Conservation (phyloP, 2,113 vertebrate genomes). For the Argyrosomus japonicus region DNA sequence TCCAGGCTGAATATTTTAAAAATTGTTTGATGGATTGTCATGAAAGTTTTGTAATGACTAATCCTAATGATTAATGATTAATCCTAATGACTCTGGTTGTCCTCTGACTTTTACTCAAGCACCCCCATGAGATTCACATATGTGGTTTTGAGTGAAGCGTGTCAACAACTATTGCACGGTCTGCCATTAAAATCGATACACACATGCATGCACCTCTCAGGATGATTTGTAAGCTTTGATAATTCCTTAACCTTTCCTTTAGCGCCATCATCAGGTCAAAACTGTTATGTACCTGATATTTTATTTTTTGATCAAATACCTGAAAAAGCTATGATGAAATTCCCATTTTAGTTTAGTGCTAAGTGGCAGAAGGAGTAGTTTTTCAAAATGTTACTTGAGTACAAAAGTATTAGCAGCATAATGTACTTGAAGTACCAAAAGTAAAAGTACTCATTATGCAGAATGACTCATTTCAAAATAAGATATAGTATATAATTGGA, state of each 20-base stretch:
- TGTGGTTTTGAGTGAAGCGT: neutral
- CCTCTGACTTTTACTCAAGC: neutral
- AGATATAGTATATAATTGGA: neutral
- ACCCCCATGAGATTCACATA: neutral
- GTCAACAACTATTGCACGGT: neutral
- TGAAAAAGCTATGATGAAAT: too few relatives aligned
- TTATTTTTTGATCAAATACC: neutral
- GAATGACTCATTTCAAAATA: neutral
- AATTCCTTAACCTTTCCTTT: neutral
- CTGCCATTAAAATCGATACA: neutral
- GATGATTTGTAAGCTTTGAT: neutral
- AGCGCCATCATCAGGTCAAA: slow-evolving; percentile 13
- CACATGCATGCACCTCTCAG: neutral
- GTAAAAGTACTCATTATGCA: neutral
- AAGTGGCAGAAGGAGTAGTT: neutral
- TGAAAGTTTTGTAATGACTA: too few relatives aligned
- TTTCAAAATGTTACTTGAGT: too few relatives aligned
- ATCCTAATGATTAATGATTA: neutral
- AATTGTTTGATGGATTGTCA: neutral
- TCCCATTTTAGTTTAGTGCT: neutral
- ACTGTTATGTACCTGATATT: neutral
- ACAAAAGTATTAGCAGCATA: neutral
- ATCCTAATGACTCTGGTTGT: neutral
- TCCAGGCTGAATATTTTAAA: neutral
- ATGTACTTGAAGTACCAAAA: neutral